These are phyloP conservation scores for Diachasmimorpha longicaudata DNA, from an alignment of 1,140 invertebrate species.

Conservation along the genomic window DNA sequence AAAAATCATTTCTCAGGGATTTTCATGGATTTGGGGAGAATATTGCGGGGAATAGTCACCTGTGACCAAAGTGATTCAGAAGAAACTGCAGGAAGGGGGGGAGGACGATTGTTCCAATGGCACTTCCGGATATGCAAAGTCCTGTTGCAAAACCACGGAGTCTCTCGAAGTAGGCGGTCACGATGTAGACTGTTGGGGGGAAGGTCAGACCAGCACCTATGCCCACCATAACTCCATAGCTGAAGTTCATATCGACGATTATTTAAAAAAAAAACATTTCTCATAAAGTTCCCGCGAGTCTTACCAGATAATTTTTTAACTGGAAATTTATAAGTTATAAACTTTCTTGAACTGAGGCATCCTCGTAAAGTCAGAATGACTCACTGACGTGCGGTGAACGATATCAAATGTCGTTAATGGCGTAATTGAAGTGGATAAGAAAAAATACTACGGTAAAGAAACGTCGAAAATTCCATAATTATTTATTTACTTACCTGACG, in stretches of 20 bases:
- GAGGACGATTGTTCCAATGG: constrained; percentile 80
- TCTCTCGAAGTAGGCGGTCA: constrained; percentile 83
- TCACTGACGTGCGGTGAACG: neutral
- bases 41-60: constrained; percentile 55
- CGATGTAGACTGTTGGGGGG: constrained; percentile 87
- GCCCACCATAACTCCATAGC: constrained; percentile 79
- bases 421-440: too few species aligned
- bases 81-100: constrained; percentile 77
- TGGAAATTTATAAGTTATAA: too few species aligned
- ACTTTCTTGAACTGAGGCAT: too few species aligned
- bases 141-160: constrained; percentile 84
- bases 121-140: constrained; percentile 85
- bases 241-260: constrained; percentile 41
- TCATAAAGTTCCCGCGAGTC: too few species aligned
- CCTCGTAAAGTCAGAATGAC: too few species aligned
- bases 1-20: too few species aligned
- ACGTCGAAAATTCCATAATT: too few species aligned
- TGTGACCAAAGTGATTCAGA: constrained; percentile 75
- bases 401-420: too few species aligned
- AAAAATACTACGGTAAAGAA: too few species aligned
- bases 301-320: too few species aligned
- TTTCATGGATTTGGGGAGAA: too few species aligned
- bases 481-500: constrained; percentile 67
- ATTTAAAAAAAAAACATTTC: too few species aligned
- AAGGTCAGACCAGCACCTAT: constrained; percentile 79